These are phyloP conservation scores for Megamerina dolium DNA, from an alignment of 2,888 invertebrate genomes.

Conservation along the genomic window DNA sequence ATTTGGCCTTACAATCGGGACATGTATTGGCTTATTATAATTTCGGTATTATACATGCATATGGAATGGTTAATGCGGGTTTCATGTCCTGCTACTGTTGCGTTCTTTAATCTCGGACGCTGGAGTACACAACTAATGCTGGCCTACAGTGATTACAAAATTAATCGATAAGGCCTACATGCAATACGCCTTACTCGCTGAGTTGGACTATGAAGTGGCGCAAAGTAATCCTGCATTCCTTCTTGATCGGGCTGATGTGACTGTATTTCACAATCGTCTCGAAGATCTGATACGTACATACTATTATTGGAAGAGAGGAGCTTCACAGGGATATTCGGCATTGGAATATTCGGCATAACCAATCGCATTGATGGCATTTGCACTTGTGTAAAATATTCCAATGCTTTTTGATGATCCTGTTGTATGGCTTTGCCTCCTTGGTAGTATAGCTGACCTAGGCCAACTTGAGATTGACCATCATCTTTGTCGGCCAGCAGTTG, in stretches of 20 bases:
- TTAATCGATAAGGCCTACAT: conserved; percentile 76
- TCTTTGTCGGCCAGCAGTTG: conserved; percentile 97
- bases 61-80: conserved; percentile 87
- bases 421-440: conserved; percentile 96
- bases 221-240: conserved; percentile 96
- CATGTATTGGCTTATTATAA: conserved; percentile 96
- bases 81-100: conserved; percentile 91
- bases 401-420: conserved; percentile 80
- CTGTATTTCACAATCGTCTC: conserved; percentile 53
- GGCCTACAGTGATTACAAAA: conserved; percentile 82
- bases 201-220: conserved; percentile 94
- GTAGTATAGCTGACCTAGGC: conserved; percentile 93
- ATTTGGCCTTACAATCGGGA: conserved; percentile 93
- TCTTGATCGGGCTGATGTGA: conserved; percentile 70
- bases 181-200: conserved; percentile 86
- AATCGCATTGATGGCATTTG: conserved; percentile 90
- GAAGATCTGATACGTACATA: conserved; percentile 80
- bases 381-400: conserved; percentile 90
- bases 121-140: conserved; percentile 86
- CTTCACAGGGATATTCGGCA: conserved; percentile 87
- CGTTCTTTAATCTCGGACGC: conserved; percentile 81
- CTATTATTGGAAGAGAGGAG: conserved; percentile 89
- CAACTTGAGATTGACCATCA: conserved; percentile 96
- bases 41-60: conserved; percentile 96
- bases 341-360: conserved; percentile 98